phyloP scores from a whole-genome alignment of 2,113 vertebrate species.

The Bos taurus region ARS-UCD2.0 NC_037356.1:12997501-12998000 shows the following conservation, averaged over 20 bases:
- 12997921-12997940: neutral
- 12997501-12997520: conserved; percentile 42
- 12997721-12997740: neutral
- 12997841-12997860: neutral
- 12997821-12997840: neutral
- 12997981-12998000: neutral
- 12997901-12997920: neutral
- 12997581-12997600: conserved; percentile 23
- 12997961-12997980: neutral
- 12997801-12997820: neutral
- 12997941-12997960: neutral
- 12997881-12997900: neutral
- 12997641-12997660: conserved; percentile 40
- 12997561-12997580: neutral
- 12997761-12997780: neutral
- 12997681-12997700: neutral
- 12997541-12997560: conserved; percentile 35
- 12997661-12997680: conserved; percentile 23
- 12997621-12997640: neutral
- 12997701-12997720: neutral
- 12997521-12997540: conserved; percentile 35
- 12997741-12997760: neutral
- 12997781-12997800: neutral
- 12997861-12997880: neutral
- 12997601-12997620: conserved; percentile 9